Evolutionary conservation across 2,113 vertebrate genomes (phyloP).

Genomic region (Rhea americana): DNA sequence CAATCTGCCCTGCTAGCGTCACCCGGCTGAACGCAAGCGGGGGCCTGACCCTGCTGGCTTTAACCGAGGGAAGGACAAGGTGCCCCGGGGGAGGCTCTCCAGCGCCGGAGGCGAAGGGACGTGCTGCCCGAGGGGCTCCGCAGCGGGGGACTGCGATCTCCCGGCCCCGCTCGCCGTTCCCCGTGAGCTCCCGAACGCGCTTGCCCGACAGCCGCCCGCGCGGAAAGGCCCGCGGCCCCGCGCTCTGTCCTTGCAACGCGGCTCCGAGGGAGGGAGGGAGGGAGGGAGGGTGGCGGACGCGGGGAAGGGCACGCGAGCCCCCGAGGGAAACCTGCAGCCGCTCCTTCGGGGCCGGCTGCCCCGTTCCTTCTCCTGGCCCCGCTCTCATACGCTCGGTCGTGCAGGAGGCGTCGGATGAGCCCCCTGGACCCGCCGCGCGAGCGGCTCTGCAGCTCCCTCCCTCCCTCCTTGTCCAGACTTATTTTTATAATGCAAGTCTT

Average conservation of each 20-base stretch:
- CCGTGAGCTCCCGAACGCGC: constrained; percentile 1
- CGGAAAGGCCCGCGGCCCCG: too few species aligned
- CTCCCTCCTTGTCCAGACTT: rapidly evolving
- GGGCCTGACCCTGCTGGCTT: neutral
- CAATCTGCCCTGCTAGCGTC: neutral
- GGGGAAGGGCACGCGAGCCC: rapidly evolving
- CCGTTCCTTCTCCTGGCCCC: neutral
- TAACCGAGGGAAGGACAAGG: neutral
- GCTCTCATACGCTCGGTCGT: neutral
- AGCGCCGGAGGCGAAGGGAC: neutral
- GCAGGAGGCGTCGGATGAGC: rapidly evolving
- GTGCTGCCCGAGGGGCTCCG: neutral
- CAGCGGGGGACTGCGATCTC: neutral
- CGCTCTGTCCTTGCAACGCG: neutral
- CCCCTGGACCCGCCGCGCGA: neutral
- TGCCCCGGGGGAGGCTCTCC: neutral
- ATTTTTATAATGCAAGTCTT: neutral
- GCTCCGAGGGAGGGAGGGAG: neutral
- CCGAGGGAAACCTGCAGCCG: constrained; percentile 18
- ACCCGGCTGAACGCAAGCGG: neutral
- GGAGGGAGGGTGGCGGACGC: neutral
- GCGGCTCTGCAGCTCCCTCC: neutral
- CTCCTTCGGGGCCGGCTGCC: neutral
- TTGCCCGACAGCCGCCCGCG: neutral
- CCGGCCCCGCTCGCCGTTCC: neutral